Evolutionary conservation across 92 coral and sea anemone genomes (phyloP).

Genomic region (Chrysogorgia sp.): DNA sequence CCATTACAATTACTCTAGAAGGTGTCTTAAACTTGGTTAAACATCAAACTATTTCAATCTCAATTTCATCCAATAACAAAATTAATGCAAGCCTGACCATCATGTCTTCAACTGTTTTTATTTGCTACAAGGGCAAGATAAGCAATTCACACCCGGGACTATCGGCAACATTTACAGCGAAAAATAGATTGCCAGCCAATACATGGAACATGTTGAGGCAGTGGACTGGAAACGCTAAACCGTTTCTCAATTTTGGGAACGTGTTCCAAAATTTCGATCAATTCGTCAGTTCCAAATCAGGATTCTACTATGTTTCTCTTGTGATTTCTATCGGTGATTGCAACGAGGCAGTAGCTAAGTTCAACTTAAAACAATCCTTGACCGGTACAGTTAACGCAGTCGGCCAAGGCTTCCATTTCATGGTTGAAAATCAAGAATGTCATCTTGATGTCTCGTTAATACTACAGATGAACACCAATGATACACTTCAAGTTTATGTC

Average conservation of each 20-base stretch:
- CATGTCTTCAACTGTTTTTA: neutral
- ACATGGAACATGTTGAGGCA: neutral
- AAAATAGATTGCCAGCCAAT: neutral
- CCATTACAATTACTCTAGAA: neutral
- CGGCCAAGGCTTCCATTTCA: neutral
- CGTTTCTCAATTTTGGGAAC: neutral
- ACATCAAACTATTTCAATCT: conserved; percentile 3
- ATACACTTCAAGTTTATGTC: neutral
- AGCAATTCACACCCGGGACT: neutral
- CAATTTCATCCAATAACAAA: neutral
- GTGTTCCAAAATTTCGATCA: neutral
- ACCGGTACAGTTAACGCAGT: neutral
- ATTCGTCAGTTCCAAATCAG: conserved; percentile 4
- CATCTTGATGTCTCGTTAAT: neutral
- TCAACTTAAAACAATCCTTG: neutral
- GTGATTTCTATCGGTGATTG: neutral
- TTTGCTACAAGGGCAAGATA: neutral
- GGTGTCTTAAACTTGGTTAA: conserved; percentile 5
- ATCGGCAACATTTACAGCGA: neutral
- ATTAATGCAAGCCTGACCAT: neutral
- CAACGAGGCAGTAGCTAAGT: neutral
- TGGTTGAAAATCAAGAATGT: neutral
- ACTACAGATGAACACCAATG: conserved; percentile 1
- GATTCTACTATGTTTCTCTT: neutral
- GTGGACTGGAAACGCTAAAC: neutral